A percentile compares a stretch with the other conserved stretches of the same genome.
Evolutionary conservation across 2,113 vertebrate species (phyloP).

Genomic region (Neofelis nebulosa): DNA sequence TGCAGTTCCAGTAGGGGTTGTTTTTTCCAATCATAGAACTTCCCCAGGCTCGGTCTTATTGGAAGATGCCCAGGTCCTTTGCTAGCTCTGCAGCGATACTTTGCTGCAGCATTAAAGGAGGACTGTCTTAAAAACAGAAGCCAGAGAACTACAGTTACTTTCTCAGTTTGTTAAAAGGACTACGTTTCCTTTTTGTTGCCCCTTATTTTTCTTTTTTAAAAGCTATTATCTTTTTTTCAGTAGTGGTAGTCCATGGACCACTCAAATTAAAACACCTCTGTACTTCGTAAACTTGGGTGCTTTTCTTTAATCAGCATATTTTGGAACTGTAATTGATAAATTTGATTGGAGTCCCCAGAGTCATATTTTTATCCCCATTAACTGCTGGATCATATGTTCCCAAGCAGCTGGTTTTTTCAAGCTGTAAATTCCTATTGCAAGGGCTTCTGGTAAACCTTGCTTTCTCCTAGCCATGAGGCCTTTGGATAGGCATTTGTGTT

Average conservation of each 20-base stretch:
- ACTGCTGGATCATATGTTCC: neutral
- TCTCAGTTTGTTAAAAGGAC: conserved; percentile 15
- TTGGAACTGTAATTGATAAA: conserved; percentile 41
- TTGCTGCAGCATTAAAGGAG: conserved; percentile 63
- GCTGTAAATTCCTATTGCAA: neutral
- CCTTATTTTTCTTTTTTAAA: conserved; percentile 26
- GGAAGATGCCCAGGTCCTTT: neutral
- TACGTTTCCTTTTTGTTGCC: conserved; percentile 18
- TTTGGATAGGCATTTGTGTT: neutral
- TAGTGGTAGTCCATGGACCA: neutral
- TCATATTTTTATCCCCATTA: conserved; percentile 29
- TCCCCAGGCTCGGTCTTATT: neutral
- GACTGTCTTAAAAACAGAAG: neutral
- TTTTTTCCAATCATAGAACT: neutral
- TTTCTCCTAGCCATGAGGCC: conserved; percentile 29
- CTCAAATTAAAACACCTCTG: neutral
- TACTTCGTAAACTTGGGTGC: neutral
- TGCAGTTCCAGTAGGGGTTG: conserved; percentile 36
- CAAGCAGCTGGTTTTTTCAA: conserved; percentile 13
- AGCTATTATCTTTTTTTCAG: neutral
- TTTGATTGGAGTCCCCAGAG: neutral
- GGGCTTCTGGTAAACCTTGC: conserved; percentile 10
- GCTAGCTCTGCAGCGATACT: neutral
- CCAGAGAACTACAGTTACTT: neutral
- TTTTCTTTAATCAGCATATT: conserved; percentile 2